Evolutionary conservation across 2,797 vertebrate species (phyloP), one percentile per base, ranked within the genome.

Genomic region (Pangasius krempfi): DNA sequence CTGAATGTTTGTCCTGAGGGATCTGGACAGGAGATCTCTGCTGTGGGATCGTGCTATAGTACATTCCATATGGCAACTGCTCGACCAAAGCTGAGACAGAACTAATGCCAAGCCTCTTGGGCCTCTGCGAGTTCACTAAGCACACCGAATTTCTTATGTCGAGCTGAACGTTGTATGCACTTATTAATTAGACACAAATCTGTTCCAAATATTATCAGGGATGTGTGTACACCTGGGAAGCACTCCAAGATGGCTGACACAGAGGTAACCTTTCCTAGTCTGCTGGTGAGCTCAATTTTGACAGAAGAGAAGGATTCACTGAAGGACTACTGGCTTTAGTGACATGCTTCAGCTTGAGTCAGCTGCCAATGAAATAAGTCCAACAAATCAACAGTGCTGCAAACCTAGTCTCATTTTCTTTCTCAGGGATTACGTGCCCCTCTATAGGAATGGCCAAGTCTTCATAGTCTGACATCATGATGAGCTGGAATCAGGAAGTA

Each of bases 401-500:
- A 85, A 87, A 86, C 73, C 40, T 73, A 94, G 93, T 94, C 94
- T 95, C 82, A 66, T 93, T 93, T 95, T 95, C 96, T 93, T 94
- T 93, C 92, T 92, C 92, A 91, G 87, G 95, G 95, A 96, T 96
- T 96, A 96, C 89, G 91, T 89, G 93, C 94, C 95, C 94, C 94
- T 96, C 95, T 95, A 95, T 95, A 95, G 95, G 95, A 94, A 88
- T 89, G 94, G 94, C 96, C 96, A 96, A 94, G 95, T 95, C 94
- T 95, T 95, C 95, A 94, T 92, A 94, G 95, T 95, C 95, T 95
- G 95, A 95, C 95, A 95, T 95, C 95, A 95, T 95, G 95, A 96
- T 93, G 89, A 85, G 94, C 94, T 95, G 86, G 92, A 94, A 86
- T 93, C 87, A 85, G 91, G 88, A 91, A 88, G 80, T 84, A 44